A percentile compares a stretch with the other conserved stretches of the same genome.
These are phyloP conservation scores for Drosophila sechellia DNA, from an alignment of 1,140 invertebrate species.

Conservation along the genomic window DNA sequence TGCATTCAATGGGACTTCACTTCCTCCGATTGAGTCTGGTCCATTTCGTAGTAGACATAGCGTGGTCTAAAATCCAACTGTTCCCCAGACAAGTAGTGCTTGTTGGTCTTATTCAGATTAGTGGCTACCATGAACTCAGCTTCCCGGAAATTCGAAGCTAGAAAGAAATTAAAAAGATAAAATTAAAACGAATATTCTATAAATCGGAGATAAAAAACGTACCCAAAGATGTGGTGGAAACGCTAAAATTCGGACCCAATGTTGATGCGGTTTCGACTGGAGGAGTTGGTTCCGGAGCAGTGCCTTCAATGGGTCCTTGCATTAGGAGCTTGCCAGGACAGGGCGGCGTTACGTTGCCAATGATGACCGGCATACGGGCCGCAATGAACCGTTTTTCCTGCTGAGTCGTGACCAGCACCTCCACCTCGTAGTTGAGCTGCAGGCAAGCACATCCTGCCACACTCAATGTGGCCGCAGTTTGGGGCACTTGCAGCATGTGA, in stretches of 20 bases:
- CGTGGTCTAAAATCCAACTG: conserved; percentile 67
- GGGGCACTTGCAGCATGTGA: conserved; percentile 86
- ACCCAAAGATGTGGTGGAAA: conserved; percentile 62
- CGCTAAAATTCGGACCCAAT: conserved; percentile 30
- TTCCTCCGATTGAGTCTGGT: conserved; percentile 36
- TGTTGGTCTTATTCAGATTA: conserved; percentile 70
- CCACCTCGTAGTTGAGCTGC: conserved; percentile 88
- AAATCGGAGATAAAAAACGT: conserved; percentile 1
- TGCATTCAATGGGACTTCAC: conserved; percentile 14
- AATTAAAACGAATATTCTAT: background rate
- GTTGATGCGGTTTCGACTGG: conserved; percentile 10
- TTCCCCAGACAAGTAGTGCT: conserved; percentile 64
- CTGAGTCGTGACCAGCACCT: conserved; percentile 84
- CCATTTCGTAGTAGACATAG: conserved; percentile 76
- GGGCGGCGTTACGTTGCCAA: conserved; percentile 85
- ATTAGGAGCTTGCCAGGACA: conserved; percentile 26
- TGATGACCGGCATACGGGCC: conserved; percentile 84
- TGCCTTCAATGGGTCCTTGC: conserved; percentile 2
- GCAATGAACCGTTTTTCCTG: conserved; percentile 84
- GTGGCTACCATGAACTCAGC: conserved; percentile 72
- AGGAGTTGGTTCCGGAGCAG: conserved; percentile 45
- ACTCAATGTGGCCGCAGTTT: conserved; percentile 88
- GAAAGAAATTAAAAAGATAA: background rate
- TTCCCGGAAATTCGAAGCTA: conserved; percentile 65
- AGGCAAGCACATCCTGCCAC: conserved; percentile 88